Conservation (phyloP, 2,888 invertebrate genomes). For the Galerucella nymphaeae region DNA sequence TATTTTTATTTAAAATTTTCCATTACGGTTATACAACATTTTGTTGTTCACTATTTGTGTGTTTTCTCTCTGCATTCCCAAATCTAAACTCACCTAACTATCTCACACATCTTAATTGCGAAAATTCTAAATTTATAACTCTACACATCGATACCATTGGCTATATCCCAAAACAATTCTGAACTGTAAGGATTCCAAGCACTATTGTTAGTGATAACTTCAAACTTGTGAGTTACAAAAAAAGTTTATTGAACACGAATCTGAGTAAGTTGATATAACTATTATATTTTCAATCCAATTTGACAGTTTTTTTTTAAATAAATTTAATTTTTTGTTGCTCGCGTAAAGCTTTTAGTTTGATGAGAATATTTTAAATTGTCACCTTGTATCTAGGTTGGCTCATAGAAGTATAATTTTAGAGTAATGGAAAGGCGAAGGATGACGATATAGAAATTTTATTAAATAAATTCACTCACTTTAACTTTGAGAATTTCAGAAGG, state of each 20-base stretch:
- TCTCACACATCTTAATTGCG: constrained; percentile 28
- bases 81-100: too few relatives aligned
- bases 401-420: too few relatives aligned
- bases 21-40: background rate
- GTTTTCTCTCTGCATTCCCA: too few relatives aligned
- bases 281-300: constrained; percentile 25
- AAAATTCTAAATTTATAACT: constrained; percentile 40
- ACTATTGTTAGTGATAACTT: constrained; percentile 40
- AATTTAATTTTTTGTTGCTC: too few relatives aligned
- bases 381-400: too few relatives aligned
- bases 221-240: constrained; percentile 19
- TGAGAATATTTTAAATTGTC: too few relatives aligned
- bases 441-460: too few relatives aligned
- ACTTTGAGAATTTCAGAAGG: too few relatives aligned
- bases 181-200: constrained; percentile 22
- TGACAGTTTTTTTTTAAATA: background rate
- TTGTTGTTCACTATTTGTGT: background rate
- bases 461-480: too few relatives aligned
- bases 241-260: constrained; percentile 1
- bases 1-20: too few relatives aligned
- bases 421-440: too few relatives aligned
- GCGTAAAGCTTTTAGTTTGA: too few relatives aligned
- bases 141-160: constrained; percentile 31
- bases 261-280: constrained; percentile 1
- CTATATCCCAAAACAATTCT: constrained; percentile 34